Evolutionary conservation across 1,140 invertebrate genomes (phyloP).

Genomic region (Alviniconcha marisindica): DNA sequence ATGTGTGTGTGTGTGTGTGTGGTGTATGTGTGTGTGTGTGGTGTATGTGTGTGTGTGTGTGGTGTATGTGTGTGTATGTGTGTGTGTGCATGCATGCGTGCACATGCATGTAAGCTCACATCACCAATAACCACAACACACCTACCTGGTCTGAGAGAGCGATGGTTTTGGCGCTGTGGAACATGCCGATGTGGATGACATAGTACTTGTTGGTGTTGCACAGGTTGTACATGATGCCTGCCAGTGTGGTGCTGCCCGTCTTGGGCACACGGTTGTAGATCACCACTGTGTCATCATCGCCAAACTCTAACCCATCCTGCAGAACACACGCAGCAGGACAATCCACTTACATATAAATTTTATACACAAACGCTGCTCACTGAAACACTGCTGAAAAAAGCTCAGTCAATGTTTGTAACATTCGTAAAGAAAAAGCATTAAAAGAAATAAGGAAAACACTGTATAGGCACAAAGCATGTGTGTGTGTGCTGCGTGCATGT

Average conservation of each 20-base stretch:
- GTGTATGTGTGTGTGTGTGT: no score
- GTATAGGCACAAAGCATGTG: no score
- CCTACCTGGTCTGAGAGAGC: conserved; percentile 92
- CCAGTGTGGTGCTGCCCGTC: conserved; percentile 98
- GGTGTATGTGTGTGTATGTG: no score
- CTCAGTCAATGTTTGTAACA: neutral
- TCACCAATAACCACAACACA: conserved; percentile 38
- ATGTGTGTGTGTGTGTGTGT: no score
- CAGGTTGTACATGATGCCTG: conserved; percentile 97
- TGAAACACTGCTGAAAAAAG: neutral
- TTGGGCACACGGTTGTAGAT: conserved; percentile 99
- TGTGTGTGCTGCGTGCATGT: no score
- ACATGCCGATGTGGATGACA: conserved; percentile 96
- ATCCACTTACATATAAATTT: neutral
- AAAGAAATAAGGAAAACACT: neutral
- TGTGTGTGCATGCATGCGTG: no score
- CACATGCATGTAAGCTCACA: no score
- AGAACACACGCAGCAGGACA: conserved; percentile 32
- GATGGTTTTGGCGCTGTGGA: conserved; percentile 95
- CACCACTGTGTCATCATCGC: conserved; percentile 81
- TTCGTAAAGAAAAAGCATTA: no score
- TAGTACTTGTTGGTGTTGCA: conserved; percentile 94
- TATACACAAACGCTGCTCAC: neutral
- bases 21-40: no score
- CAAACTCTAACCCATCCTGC: conserved; percentile 46